Evolutionary conservation across 92 coral and sea anemone genomes (phyloP).

Genomic region (Actinernus sp.): DNA sequence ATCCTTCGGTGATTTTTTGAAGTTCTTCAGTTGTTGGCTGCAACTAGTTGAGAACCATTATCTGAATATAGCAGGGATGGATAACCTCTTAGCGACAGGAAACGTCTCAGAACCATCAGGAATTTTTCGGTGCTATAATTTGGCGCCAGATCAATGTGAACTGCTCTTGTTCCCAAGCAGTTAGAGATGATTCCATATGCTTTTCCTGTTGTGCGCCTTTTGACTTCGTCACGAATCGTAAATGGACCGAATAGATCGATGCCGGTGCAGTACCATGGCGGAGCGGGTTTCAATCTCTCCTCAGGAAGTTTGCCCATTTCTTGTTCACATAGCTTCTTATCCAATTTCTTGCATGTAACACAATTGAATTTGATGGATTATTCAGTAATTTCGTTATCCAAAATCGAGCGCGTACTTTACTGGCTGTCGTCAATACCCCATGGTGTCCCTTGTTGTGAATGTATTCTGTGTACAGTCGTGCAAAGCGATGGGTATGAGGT

Average conservation of each 20-base stretch:
- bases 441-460: conserved; percentile 31
- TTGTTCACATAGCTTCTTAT: conserved; percentile 29
- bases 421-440: conserved; percentile 23
- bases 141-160: conserved; percentile 45
- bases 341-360: conserved; percentile 21
- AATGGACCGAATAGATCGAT: conserved; percentile 52
- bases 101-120: too few species aligned
- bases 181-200: conserved; percentile 51
- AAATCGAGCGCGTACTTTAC: conserved; percentile 39
- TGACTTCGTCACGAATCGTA: conserved; percentile 41
- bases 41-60: too few species aligned
- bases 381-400: conserved; percentile 37
- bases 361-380: conserved; percentile 35
- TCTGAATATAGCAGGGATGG: too few species aligned
- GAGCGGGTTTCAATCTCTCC: conserved; percentile 42
- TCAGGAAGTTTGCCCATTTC: conserved; percentile 40
- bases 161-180: conserved; percentile 42
- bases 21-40: too few species aligned
- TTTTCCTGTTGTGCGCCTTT: conserved; percentile 44
- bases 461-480: conserved; percentile 38
- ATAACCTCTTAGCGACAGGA: too few species aligned
- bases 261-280: conserved; percentile 29
- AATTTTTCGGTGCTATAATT: too few species aligned
- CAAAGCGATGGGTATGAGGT: conserved; percentile 35
- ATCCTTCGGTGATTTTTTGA: too few species aligned